phyloP scores from a whole-genome alignment of 2,113 vertebrate species.

The Tyrannus savana region DNA sequence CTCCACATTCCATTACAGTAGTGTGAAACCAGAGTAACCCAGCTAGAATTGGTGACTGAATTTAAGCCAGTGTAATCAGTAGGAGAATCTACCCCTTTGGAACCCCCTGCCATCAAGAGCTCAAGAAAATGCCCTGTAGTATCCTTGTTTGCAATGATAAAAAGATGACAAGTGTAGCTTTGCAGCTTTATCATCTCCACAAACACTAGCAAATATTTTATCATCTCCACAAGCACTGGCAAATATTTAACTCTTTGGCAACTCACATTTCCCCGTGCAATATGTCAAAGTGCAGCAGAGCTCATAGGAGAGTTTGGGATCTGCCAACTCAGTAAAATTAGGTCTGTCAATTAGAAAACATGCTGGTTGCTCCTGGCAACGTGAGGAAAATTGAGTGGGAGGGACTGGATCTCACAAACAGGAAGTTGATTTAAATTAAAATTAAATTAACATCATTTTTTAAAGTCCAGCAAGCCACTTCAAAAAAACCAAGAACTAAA shows the following conservation, averaged over 20 bases:
- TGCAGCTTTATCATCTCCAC: slow-evolving; percentile 21
- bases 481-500: not conserved
- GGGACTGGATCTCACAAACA: not conserved
- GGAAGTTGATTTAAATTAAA: slow-evolving; percentile 28
- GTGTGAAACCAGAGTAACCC: not conserved
- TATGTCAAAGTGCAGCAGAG: slow-evolving; percentile 43
- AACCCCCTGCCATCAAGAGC: not conserved
- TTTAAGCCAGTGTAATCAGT: slow-evolving; percentile 5
- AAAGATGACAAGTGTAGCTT: not conserved
- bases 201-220: slow-evolving; percentile 46
- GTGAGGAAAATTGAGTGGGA: not conserved
- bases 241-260: slow-evolving; percentile 73
- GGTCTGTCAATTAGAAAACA: not conserved
- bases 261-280: slow-evolving; percentile 9
- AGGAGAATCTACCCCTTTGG: not conserved
- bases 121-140: slow-evolving; percentile 4
- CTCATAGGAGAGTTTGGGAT: not conserved
- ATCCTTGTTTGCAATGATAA: slow-evolving; percentile 38
- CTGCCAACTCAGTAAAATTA: slow-evolving; percentile 29
- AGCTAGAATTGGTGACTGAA: not conserved
- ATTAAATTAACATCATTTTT: not conserved
- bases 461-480: not conserved
- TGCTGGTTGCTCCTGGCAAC: not conserved
- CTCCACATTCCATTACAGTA: not conserved
- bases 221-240: slow-evolving; percentile 12